Base-by-base conservation (phyloP, 2,888 invertebrate species). In the Resseliella maxima region DNA sequence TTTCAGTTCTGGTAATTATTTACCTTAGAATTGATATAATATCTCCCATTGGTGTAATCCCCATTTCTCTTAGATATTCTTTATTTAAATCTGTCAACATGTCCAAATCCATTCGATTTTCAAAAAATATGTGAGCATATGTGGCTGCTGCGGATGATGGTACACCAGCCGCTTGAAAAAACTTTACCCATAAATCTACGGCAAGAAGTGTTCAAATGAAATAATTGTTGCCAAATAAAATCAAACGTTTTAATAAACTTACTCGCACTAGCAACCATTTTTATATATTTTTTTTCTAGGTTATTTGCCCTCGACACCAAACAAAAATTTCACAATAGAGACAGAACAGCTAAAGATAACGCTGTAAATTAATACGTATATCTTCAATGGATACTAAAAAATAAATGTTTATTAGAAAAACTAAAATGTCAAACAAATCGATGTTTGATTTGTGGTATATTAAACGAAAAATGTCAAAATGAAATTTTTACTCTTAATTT, bases 71-170 rank as follows among this genome's bases (percentile, higher is more conserved):
- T 0, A 98, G 91, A 89, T 96, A 96, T 88, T 97, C 97, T 89
- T 97, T 97, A 88, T 95, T 96, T 21, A 98, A 92, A 88, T 98
- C 97, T 87, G 95, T 92, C 86, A 98, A 90, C 97, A 97, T 97
- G 88, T 96, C 95, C 88, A 94, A 94, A 89, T 95, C 94, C 87
- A 98, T 98, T 41, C 97, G 93, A 90, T 98, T 96, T 89, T 97
- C 96, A 0, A 95, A 94, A 90, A 98, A 98, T 10, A 95, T 95
- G 35, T 96, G 93, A 0, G 97, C 97, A 91, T 98, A 97, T 87
- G 94, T 95, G 0, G 96, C 95, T 0, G 96, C 94, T 85, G 95
- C 94, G 6, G 90, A 90, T 0, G 94, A 92, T 0, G 96, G 96
- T 88, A 98, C 95, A 0, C 97, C 96, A 18, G 97, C 95, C 72